A percentile compares a stretch with the other conserved stretches of the same genome.
Evolutionary conservation across 2,113 vertebrate genomes (phyloP).

Genomic region (Tangachromis dhanisi): DNA sequence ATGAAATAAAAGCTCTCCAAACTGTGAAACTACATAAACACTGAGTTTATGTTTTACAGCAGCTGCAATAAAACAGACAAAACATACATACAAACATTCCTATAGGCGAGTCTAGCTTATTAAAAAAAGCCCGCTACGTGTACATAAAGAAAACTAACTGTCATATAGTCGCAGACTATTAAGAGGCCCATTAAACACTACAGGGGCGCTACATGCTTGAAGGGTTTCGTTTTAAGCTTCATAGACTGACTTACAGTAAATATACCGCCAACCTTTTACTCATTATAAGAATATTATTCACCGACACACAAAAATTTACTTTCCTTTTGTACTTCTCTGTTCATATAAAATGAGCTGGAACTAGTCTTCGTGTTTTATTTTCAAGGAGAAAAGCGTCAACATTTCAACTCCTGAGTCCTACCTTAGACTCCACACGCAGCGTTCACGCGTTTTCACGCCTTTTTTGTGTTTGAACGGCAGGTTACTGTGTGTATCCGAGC

Average conservation of each 20-base stretch:
- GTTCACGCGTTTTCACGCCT: not conserved
- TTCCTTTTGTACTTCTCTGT: not conserved
- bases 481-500: not conserved
- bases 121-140: not conserved
- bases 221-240: not conserved
- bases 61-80: not conserved
- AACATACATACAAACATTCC: not conserved
- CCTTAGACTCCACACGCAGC: conserved; percentile 5
- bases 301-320: fast-evolving
- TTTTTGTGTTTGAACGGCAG: not conserved
- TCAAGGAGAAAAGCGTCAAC: not conserved
- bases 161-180: not conserved
- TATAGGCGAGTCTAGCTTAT: not conserved
- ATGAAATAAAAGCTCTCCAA: not conserved
- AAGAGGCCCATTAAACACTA: not conserved
- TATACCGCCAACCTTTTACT: not conserved
- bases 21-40: not conserved
- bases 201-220: not conserved
- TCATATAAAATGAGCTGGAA: not conserved
- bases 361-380: not conserved
- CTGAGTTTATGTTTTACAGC: not conserved
- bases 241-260: not conserved
- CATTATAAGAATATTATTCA: not conserved
- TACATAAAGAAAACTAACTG: not conserved
- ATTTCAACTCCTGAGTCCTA: conserved; percentile 17